phyloP scores from a whole-genome alignment of 1,140 invertebrate genomes.

The Anoplophora glabripennis region DNA sequence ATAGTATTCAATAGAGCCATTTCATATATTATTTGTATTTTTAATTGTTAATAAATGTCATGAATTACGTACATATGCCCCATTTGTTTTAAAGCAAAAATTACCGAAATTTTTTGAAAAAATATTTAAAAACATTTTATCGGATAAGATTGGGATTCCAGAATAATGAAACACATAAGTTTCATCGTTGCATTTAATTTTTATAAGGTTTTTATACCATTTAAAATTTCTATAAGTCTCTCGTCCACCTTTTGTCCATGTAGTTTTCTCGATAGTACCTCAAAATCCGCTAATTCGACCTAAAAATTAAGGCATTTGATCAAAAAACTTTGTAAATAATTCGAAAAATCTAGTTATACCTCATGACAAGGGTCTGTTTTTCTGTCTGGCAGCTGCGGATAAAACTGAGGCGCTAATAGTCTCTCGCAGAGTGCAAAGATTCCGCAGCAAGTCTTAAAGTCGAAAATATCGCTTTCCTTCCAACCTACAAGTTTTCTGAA shows the following conservation, averaged over 20 bases:
- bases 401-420: slow-evolving; percentile 48
- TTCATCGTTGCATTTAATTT: background rate
- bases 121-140: no score
- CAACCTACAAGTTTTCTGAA: slow-evolving; percentile 55
- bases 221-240: slow-evolving; percentile 38
- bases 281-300: slow-evolving; percentile 50
- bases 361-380: slow-evolving; percentile 48
- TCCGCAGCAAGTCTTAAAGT: slow-evolving; percentile 67
- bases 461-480: slow-evolving; percentile 51
- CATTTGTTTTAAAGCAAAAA: no score
- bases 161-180: no score
- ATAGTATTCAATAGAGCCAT: no score
- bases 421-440: slow-evolving; percentile 65
- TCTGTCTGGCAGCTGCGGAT: slow-evolving; percentile 38
- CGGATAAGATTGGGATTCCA: no score
- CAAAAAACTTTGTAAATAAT: background rate
- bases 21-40: no score
- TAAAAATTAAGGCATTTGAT: slow-evolving; percentile 23
- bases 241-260: slow-evolving; percentile 35
- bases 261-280: slow-evolving; percentile 41
- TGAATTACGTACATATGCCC: no score
- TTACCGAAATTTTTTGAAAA: no score
- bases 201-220: slow-evolving; percentile 36
- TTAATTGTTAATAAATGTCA: no score
- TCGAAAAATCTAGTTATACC: slow-evolving; percentile 20